Base-by-base conservation (phyloP, 2,888 invertebrate genomes). In the Cyclophora albipunctata region DNA sequence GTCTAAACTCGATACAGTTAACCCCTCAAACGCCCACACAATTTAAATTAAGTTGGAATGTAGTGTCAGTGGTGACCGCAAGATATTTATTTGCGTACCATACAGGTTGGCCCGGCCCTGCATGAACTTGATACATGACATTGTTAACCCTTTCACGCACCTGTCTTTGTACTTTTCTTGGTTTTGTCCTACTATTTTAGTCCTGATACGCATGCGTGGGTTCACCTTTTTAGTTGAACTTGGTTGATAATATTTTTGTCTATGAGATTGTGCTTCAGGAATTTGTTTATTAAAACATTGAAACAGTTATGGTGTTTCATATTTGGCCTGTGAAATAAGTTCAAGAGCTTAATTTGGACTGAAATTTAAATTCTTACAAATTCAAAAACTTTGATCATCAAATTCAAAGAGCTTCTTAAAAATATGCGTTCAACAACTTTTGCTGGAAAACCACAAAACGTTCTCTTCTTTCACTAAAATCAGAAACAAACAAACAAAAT, bases 121-220 rank as follows among this genome's bases (percentile, higher is more conserved):
- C 66, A 69, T 86, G 85, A 88, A 88, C 87, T 88, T 88, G 87
- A 88, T 87, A 86, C 87, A 82, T 88, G 87, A 88, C 87, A 87
- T 87, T 88, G 85, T 86, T 71, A 75, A 78, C 77, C 78, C 81
- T 81, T 81, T 78, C 81, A 84, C 85, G 83, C 84, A 81, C 76
- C 74, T 61, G 52, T 71, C 69, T 70, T 73, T 66, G 63, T 60
- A 65, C 67, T 68, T 70, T 75, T 77, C 79, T 77, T 78, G 60
- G 61, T 54, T 42, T 61, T 58, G 58, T 60, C 59, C 55, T 58
- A 54, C 42, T 49, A 41, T 47, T 51, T 45, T 50, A 44, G 50
- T 51, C 47, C 47, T 46, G 53, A 45, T 48, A 57, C 57, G 54
- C 56, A 52, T 48, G 55, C 57, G 52, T 53, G 46, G 46, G 33